Base-by-base conservation (phyloP, 2,888 invertebrate genomes). In the Drosophila macrospina region DNA sequence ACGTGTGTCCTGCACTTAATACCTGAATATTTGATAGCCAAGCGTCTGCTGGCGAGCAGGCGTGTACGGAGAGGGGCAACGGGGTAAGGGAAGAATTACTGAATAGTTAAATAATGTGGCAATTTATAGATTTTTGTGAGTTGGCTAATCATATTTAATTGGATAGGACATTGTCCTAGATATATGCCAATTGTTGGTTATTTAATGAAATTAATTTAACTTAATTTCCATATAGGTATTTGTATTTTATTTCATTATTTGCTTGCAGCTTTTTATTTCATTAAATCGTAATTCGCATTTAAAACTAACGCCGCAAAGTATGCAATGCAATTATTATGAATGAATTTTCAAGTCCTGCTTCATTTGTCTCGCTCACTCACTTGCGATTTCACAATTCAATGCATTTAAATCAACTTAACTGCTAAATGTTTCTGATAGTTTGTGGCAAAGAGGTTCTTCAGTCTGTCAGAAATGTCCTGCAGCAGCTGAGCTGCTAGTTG, bases 1-100 rank as follows among this genome's bases (percentile, higher is more conserved):
- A 59, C n/a, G 64, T 62, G 44, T 54, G 48, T 15, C 42, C 50
- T 51, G 61, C 55, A 66, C 65, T 68, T 54, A 63, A 63, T 65
- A 59, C 34, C 51, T 50, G 51, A 59, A 73, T 73, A 65, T 67
- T 78, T 69, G 47, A 76, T 68, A 39, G 36, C 42, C 28, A 62
- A 36, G 30, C 15, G 60, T 68, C 60, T 47, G 60, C 51, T 7
- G 20, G 8, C 20, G 5, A n/a, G 11, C 47, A 47, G 47, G 32
- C n/a, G 32, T 7, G 16, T 10, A 10, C 6, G 16, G 7, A 4
- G 11, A 30, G 11, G 13, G 11, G 20, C 3, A 20, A 20, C 1
- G 20, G 30, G 8, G 11, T 2, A 26, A 26, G 3, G 3, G 0
- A 6, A 6, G 11, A 16, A 54, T 64, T 63, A 62, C 42, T 41